Base-by-base conservation (phyloP, 2,113 vertebrate species). In the Dascyllus trimaculatus region DNA sequence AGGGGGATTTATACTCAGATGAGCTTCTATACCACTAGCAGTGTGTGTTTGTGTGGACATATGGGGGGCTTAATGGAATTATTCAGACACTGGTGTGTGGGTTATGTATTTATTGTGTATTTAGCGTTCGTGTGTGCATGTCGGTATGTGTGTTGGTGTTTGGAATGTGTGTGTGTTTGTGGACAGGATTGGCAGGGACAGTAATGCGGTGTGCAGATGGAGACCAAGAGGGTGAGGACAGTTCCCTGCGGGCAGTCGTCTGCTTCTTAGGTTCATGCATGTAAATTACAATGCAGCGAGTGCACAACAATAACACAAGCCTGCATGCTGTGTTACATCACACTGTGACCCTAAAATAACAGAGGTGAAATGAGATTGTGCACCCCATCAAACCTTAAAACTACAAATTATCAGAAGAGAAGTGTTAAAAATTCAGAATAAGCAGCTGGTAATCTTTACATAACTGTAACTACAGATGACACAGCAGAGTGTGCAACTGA, bases 171-270 rank as follows among this genome's bases (percentile, higher is more conserved):
- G 78, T 78, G 58, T 81, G 43, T 84, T 61, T 77, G 66, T 71
- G 62, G 77, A 60, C 15, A 65, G 84, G 51, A 43, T 65, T 74
- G 84, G 80, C 69, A 88, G 84, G 85, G 86, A 85, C 75, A 84
- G 82, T 52, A 75, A 82, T 63, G 74, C 62, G 24, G 78, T 85
- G 87, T 89, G 77, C 94, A 94, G 94, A 94, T 94, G 94, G 93
- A 89, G 70, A 79, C 71, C 78, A 62, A 78, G 78, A 80, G 85
- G 87, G 88, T 80, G 83, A 94, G 89, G 85, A 94, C 91, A 89
- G 65, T 85, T 92, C 90, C 82, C 93, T 86, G 92, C 89, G 78
- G 94, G 91, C 86, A 26, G 63, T 83, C 48, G 77, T 90, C 86
- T 85, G 81, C 84, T 78, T 75, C 48, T 69, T 38, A 69, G 63